phyloP scores from a whole-genome alignment of 2,113 vertebrate species.

The Varanus salvator region DNA sequence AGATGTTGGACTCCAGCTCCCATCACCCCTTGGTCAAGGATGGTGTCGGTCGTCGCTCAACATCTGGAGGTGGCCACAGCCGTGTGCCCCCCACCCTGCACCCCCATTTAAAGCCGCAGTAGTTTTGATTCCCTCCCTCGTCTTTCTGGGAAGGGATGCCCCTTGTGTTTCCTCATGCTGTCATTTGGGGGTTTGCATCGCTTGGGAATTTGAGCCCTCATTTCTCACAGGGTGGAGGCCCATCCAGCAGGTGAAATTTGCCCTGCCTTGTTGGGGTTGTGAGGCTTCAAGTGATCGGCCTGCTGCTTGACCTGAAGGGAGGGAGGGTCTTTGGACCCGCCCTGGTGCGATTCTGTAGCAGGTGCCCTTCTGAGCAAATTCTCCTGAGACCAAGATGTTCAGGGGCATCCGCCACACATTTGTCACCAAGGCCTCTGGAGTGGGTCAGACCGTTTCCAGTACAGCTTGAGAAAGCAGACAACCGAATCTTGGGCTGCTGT shows the following conservation, averaged over 20 bases:
- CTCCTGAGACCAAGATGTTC: not conserved
- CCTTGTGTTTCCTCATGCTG: not conserved
- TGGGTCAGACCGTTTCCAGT: constrained; percentile 19
- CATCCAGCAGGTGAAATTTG: not conserved
- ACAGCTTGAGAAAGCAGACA: not conserved
- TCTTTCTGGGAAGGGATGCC: not conserved
- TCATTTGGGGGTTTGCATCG: not conserved
- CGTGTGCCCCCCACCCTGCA: not conserved
- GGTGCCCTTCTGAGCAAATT: not conserved
- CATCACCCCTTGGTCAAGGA: not conserved
- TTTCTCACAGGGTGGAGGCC: not conserved
- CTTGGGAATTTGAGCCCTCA: not conserved
- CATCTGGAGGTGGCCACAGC: not conserved
- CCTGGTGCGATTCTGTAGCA: not conserved
- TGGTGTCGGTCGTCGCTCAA: not conserved
- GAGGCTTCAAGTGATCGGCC: too few species aligned
- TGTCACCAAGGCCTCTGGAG: constrained; percentile 3
- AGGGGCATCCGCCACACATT: not conserved
- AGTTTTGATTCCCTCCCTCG: not conserved
- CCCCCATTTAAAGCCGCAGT: not conserved
- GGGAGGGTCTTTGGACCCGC: not conserved
- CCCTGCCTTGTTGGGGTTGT: not conserved
- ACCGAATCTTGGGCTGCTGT: not conserved
- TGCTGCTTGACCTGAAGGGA: not conserved
- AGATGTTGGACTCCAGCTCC: not conserved